phyloP scores from a whole-genome alignment of 2,797 vertebrate species.

The Ctenopoma multispine region DNA sequence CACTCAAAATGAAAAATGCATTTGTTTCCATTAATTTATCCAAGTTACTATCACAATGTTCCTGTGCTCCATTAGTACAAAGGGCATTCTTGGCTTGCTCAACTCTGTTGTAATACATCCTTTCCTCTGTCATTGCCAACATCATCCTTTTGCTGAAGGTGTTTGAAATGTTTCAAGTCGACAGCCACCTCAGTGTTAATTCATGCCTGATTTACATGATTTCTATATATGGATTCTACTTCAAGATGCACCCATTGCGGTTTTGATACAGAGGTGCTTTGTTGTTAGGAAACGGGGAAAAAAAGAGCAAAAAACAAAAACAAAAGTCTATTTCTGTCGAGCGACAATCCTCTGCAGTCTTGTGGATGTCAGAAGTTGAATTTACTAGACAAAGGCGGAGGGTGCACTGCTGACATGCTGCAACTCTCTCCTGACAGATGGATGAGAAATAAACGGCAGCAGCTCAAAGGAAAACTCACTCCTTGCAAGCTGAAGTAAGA shows the following conservation, averaged over 20 bases:
- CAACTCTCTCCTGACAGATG: slow-evolving; percentile 78
- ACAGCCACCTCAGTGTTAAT: slow-evolving; percentile 64
- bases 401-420: slow-evolving; percentile 67
- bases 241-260: slow-evolving; percentile 80
- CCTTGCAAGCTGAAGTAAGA: slow-evolving; percentile 65
- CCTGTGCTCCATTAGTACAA: slow-evolving; percentile 51
- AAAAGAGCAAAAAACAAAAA: slow-evolving; percentile 69
- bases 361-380: slow-evolving; percentile 79
- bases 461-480: slow-evolving; percentile 69
- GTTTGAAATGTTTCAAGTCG: slow-evolving; percentile 70
- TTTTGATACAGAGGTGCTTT: slow-evolving; percentile 80
- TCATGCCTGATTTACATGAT: slow-evolving; percentile 75
- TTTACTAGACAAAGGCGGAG: slow-evolving; percentile 82
- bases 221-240: slow-evolving; percentile 80
- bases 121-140: slow-evolving; percentile 57
- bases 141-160: slow-evolving; percentile 56
- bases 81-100: slow-evolving; percentile 56
- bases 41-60: slow-evolving; percentile 59
- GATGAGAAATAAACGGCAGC: slow-evolving; percentile 75
- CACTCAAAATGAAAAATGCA: slow-evolving; percentile 63
- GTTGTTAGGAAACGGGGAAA: slow-evolving; percentile 73
- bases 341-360: slow-evolving; percentile 81
- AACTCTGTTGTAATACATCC: slow-evolving; percentile 56
- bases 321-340: slow-evolving; percentile 81
- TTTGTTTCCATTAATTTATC: slow-evolving; percentile 71